phyloP scores from a whole-genome alignment of 2,797 vertebrate genomes.

The Rhabdophis nuchalis region DNA sequence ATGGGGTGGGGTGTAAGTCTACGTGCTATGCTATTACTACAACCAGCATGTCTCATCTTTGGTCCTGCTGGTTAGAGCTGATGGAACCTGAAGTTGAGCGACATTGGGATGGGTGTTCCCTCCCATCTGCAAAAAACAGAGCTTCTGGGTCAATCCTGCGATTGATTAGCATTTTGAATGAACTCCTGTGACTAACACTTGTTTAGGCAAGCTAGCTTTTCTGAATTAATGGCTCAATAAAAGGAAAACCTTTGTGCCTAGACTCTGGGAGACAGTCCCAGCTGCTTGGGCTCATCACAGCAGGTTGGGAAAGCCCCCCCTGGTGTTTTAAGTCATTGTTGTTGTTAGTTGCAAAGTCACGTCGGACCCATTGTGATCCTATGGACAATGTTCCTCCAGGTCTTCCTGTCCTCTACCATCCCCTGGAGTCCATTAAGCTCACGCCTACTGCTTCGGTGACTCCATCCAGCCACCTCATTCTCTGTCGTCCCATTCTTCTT shows the following conservation, averaged over 20 bases:
- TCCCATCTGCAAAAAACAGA: too few relatives aligned
- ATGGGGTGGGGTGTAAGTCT: not conserved
- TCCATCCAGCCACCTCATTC: too few relatives aligned
- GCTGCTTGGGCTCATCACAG: not conserved
- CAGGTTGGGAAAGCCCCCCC: not conserved
- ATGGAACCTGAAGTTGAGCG: not conserved
- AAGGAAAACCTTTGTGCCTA: not conserved
- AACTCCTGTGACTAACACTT: not conserved
- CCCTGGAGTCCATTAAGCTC: too few relatives aligned
- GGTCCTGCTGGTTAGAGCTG: not conserved
- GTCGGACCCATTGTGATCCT: too few relatives aligned
- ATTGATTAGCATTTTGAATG: not conserved
- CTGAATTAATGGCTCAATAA: not conserved
- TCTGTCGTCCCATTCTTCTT: too few relatives aligned
- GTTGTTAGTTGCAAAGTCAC: too few relatives aligned
- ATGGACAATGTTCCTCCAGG: too few relatives aligned
- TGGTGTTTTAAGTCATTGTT: not conserved
- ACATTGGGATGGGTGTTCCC: too few relatives aligned
- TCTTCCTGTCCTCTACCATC: too few relatives aligned
- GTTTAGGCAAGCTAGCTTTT: not conserved
- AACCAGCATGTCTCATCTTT: not conserved
- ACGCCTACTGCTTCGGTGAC: too few relatives aligned
- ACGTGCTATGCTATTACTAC: not conserved
- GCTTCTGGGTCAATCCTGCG: not conserved
- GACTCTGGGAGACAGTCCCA: not conserved